Evolutionary conservation across 2,797 vertebrate genomes (phyloP), one percentile per base, ranked within the genome.

Genomic region (Platyrinchus mystaceus): DNA sequence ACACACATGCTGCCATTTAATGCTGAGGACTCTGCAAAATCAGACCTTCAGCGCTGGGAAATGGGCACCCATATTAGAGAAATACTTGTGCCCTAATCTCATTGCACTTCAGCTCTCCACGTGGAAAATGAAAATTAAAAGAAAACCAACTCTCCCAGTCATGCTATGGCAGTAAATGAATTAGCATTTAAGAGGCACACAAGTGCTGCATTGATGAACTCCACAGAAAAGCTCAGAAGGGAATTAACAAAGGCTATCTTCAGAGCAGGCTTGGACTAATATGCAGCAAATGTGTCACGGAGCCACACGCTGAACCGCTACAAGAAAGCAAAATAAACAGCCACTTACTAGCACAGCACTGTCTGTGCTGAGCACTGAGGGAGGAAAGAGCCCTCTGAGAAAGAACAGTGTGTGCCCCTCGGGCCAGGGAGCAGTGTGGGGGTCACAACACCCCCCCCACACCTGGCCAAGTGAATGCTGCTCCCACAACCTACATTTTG

Each of bases 351-450:
- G 83, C 58, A 59, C 2, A 4, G 46, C 24, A 20, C 22, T 13
- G 19, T 26, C 66, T 50, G 3, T 28, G 8, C 37, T 43, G 73
- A 70, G 71, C 60, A 34, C 62, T 36, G 50, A 62, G 67, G 8
- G 34, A 86, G 39, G 43, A 64, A 84, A 58, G 62, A 88, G 46
- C 24, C 22, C 50, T 86, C 59, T 4, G 7, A 26, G 69, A 75
- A 77, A 73, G 46, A 90, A 9, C 6, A 52, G 19, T 34, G 69
- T 0, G 1, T 70, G 56, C 34, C 87, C 3, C 49, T 27, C 44
- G 20, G 60, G 24, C 26, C 43, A 69, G 55, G 26, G 27, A 0
- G 0, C 26, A 37, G 5, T 1, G 32, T 1, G 4, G 18, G 1
- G 41, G 37, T 67, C 43, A 34, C 58, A 50, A 71, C 1, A 1